phyloP scores from a whole-genome alignment of 2,888 invertebrate species.

The Melanophora roralis region DNA sequence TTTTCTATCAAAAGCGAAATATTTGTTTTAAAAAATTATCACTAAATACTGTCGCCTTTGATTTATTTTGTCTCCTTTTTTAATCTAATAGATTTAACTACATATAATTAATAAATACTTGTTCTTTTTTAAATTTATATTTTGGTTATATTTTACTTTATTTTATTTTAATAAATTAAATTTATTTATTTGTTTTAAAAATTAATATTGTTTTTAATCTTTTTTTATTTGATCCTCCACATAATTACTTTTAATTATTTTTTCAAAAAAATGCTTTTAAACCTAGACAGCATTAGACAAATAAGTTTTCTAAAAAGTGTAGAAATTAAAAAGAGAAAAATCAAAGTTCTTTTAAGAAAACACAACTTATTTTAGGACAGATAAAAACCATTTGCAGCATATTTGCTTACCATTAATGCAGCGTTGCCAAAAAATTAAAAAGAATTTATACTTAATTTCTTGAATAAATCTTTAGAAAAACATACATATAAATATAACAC shows the following conservation, averaged over 20 bases:
- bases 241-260: conserved; percentile 52
- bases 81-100: conserved; percentile 54
- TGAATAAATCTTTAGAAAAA: no score
- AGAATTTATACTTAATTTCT: no score
- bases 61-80: conserved; percentile 62
- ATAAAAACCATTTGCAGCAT: no score
- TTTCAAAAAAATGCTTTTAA: conserved; percentile 20
- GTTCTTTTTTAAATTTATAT: neutral
- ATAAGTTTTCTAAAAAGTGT: no score
- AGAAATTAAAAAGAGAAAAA: no score
- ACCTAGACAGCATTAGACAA: no score
- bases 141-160: neutral
- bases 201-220: conserved; percentile 11
- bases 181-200: conserved; percentile 21
- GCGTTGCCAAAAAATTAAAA: no score
- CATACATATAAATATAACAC: no score
- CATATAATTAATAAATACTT: conserved; percentile 52
- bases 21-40: conserved; percentile 73
- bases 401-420: no score
- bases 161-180: neutral
- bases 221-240: conserved; percentile 66
- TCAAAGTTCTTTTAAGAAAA: no score
- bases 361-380: no score
- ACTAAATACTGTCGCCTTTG: conserved; percentile 73
- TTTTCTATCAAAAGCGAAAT: conserved; percentile 75